A percentile compares a stretch with the other conserved stretches of the same genome.
phyloP scores from a whole-genome alignment of 2,888 invertebrate genomes.

The Portevinia maculata region DNA sequence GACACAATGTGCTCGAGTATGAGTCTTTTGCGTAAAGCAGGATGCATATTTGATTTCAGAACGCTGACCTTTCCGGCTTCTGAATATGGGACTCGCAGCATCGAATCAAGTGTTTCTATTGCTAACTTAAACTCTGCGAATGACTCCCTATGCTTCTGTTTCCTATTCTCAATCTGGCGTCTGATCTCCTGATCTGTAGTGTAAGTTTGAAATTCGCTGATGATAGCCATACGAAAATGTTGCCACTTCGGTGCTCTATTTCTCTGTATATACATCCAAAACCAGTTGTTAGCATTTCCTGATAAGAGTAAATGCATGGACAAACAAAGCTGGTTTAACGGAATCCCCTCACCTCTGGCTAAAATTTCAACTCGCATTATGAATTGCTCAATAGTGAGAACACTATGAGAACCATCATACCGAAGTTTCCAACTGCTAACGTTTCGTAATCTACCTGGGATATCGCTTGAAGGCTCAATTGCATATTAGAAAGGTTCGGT shows the following conservation, averaged over 20 bases:
- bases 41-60: neutral
- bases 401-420: neutral
- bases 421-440: neutral
- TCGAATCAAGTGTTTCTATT: neutral
- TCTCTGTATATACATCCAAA: neutral
- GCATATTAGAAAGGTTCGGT: neutral
- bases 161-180: neutral
- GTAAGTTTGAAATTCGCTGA: neutral
- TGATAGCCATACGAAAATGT: neutral
- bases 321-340: neutral
- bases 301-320: too few species aligned
- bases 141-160: neutral
- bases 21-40: neutral
- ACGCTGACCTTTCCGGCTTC: neutral
- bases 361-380: neutral
- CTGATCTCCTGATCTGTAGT: neutral
- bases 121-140: constrained; percentile 1
- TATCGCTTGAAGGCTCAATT: neutral
- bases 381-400: neutral
- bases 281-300: neutral
- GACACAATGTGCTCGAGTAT: neutral
- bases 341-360: neutral
- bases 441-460: neutral
- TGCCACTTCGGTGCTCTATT: neutral
- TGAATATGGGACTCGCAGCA: neutral